phyloP scores from a whole-genome alignment of 2,797 vertebrate genomes.

The Caiman crocodilus region DNA sequence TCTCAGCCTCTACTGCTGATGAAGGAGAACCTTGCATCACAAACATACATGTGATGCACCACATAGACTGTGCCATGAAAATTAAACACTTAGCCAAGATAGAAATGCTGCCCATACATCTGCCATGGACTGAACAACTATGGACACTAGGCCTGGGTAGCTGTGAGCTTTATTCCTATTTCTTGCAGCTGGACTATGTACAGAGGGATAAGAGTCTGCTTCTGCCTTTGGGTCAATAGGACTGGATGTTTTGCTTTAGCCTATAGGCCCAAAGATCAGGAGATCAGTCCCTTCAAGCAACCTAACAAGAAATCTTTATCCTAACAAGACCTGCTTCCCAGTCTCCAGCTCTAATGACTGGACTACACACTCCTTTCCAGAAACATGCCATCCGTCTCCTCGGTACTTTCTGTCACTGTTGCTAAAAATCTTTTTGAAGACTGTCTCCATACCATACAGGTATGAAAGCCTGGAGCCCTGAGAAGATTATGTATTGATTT shows the following conservation, averaged over 20 bases:
- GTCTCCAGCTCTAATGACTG: neutral
- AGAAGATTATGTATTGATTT: no score
- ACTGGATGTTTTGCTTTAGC: neutral
- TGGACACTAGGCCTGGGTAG: accelerated
- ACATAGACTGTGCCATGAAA: neutral
- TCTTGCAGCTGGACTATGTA: neutral
- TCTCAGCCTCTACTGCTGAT: neutral
- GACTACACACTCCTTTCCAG: no score
- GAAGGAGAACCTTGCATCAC: neutral
- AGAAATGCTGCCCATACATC: neutral
- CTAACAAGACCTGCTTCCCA: no score
- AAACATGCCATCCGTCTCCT: neutral
- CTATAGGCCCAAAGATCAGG: neutral
- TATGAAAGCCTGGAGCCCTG: neutral
- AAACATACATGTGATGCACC: neutral
- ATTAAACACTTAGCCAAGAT: neutral
- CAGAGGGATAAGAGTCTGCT: accelerated
- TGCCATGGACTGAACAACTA: accelerated
- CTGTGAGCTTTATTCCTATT: neutral
- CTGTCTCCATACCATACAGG: neutral
- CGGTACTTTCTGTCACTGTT: neutral
- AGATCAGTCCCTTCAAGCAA: neutral
- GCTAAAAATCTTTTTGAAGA: neutral
- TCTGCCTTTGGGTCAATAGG: no score
- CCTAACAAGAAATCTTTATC: neutral